Evolutionary conservation across 2,797 vertebrate species (phyloP).

Genomic region (Benthosema pterotum): DNA sequence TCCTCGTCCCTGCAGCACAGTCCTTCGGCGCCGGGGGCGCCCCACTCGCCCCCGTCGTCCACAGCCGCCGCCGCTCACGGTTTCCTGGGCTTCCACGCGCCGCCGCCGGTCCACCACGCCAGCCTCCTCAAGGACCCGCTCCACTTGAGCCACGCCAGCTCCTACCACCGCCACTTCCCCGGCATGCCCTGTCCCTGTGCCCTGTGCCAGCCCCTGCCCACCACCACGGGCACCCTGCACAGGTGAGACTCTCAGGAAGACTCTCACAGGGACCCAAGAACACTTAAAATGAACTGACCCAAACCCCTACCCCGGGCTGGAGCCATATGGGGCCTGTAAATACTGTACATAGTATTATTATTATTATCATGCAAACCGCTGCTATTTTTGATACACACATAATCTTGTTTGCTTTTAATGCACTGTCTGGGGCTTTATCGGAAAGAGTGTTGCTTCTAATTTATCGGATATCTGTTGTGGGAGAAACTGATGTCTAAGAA

Average conservation of each 20-base stretch:
- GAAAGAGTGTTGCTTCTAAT: conserved; percentile 56
- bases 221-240: conserved; percentile 73
- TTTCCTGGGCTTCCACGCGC: conserved; percentile 76
- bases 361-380: conserved; percentile 56
- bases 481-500: conserved; percentile 51
- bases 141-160: conserved; percentile 58
- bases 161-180: conserved; percentile 80
- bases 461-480: conserved; percentile 65
- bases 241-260: conserved; percentile 63
- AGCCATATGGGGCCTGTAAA: conserved; percentile 65
- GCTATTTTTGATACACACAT: conserved; percentile 67
- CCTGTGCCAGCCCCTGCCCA: conserved; percentile 80
- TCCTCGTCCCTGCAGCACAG: conserved; percentile 67
- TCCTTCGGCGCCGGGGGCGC: conserved; percentile 46
- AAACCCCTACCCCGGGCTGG: conserved; percentile 29
- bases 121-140: conserved; percentile 76
- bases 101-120: conserved; percentile 59
- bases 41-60: conserved; percentile 75
- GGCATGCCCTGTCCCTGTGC: conserved; percentile 83
- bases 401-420: conserved; percentile 48
- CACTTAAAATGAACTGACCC: conserved; percentile 30
- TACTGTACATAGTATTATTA: conserved; percentile 63
- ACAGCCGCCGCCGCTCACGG: conserved; percentile 48
- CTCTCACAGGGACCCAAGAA: conserved; percentile 19
- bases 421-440: conserved; percentile 47